A percentile compares a stretch with the other conserved stretches of the same genome.
Conservation (phyloP, 2,113 vertebrate species). For the Vulpes vulpes region DNA sequence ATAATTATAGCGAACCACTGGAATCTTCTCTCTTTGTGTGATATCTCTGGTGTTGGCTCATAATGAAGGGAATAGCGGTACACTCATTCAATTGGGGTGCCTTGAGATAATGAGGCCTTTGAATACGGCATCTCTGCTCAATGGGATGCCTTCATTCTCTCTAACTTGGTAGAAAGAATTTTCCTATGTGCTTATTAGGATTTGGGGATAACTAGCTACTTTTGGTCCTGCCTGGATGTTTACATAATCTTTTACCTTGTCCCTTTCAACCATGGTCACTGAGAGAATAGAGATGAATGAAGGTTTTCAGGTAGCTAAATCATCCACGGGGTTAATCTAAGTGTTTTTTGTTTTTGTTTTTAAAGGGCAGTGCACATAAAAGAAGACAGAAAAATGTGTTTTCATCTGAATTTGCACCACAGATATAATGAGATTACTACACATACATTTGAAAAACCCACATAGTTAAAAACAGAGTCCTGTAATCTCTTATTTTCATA, state of each 20-base stretch:
- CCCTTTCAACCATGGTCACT: neutral
- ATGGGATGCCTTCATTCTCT: neutral
- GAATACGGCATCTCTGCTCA: neutral
- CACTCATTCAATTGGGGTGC: neutral
- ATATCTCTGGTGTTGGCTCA: neutral
- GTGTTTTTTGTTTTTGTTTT: neutral
- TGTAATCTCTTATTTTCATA: constrained; percentile 64
- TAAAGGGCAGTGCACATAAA: neutral
- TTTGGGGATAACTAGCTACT: neutral
- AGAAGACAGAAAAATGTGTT: constrained; percentile 47
- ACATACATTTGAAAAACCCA: constrained; percentile 43
- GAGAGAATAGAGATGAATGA: neutral
- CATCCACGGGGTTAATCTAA: neutral
- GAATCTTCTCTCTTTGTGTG: neutral
- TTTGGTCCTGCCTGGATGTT: neutral
- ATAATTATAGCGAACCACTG: constrained; percentile 4
- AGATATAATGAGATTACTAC: constrained; percentile 72
- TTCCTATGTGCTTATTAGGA: constrained; percentile 8
- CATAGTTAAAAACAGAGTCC: constrained; percentile 60
- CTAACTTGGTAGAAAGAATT: neutral
- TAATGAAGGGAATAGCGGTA: neutral
- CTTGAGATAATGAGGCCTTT: constrained; percentile 66
- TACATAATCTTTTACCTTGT: constrained; percentile 13
- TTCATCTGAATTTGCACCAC: constrained; percentile 51
- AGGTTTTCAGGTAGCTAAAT: neutral